phyloP scores from a whole-genome alignment of 2,797 vertebrate genomes.

The Perodicticus potto region DNA sequence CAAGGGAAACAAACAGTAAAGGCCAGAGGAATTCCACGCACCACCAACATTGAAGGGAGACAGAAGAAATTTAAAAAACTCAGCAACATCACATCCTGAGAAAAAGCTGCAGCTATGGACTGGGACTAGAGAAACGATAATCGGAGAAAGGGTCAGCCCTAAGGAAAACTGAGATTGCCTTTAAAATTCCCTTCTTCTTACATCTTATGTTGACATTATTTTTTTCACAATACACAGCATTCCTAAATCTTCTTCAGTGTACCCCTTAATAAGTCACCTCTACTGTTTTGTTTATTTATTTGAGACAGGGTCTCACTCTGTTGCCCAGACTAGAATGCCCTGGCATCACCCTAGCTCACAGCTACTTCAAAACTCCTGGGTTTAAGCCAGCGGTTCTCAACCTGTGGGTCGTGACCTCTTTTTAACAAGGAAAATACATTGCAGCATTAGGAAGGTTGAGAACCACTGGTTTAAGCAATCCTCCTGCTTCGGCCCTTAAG shows the following conservation, averaged over 20 bases:
- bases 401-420: too few species aligned
- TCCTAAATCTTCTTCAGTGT: not conserved
- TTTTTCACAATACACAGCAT: not conserved
- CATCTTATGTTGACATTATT: not conserved
- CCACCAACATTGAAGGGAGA: not conserved
- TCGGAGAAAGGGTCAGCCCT: not conserved
- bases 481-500: too few species aligned
- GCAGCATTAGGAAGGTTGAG: too few species aligned
- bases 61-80: not conserved
- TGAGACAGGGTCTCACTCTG: too few species aligned
- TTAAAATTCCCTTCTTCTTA: not conserved
- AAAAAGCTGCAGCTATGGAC: not conserved
- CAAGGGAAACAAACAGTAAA: constrained; percentile 4
- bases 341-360: too few species aligned
- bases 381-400: too few species aligned
- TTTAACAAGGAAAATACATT: too few species aligned
- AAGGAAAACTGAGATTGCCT: not conserved
- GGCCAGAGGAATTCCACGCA: not conserved
- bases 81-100: not conserved
- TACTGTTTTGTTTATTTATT: not conserved
- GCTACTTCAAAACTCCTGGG: too few species aligned
- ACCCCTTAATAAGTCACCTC: not conserved
- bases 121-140: not conserved
- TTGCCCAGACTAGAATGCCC: too few species aligned
- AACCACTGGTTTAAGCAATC: too few species aligned